Base-by-base conservation (phyloP, 53 echinoderm and acorn worm genomes). In the Stichopus horrens region DNA sequence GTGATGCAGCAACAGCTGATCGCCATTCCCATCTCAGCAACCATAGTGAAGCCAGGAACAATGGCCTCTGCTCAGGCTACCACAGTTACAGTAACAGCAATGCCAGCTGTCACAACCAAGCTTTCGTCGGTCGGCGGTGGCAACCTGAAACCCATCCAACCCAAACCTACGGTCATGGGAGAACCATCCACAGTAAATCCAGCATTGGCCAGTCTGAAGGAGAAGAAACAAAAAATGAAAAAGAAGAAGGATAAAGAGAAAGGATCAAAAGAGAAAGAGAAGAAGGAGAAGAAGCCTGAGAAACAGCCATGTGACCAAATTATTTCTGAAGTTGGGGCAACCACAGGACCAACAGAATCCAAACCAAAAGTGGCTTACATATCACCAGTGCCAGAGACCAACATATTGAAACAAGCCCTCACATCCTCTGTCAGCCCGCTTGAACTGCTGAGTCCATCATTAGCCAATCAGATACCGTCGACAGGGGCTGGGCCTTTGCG, bases 371-470 rank as follows among this genome's bases (percentile, higher is more conserved):
- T 74, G 55, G 86, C 86, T 60, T 83, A 78, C 78, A 18, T 93
- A 20, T 84, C 94, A 82, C 91, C 96, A 77, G 95, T 93, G 19
- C 80, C 90, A 23, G 99, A 99, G 86, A 93, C 91, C 19, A 96
- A 96, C 88, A 99, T 99, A 87, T 91, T 99, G n/a, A 94, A 96
- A 60, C 93, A 95, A 60, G 99, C 99, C 7, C 83, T 99, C 58
- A 96, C 99, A 57, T 93, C 93, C 68, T 94, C 95, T 5, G 95
- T 74, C 21, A 87, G 75, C 57, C 75, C 87, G 7, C 56, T 87
- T 54, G 57, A 75, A 52, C 13, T 87, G 55, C 21, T 74, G 87
- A 87, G 75, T 18, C 74, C 87, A 53, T 74, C 74, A 9, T n/a
- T 74, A 9, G 19, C 55, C 57, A 51, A 7, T 51, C 85, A 85